Evolutionary conservation across 2,888 invertebrate species (phyloP), one percentile per base, ranked within the genome.

Genomic region (Synanthedon tipuliformis): DNA sequence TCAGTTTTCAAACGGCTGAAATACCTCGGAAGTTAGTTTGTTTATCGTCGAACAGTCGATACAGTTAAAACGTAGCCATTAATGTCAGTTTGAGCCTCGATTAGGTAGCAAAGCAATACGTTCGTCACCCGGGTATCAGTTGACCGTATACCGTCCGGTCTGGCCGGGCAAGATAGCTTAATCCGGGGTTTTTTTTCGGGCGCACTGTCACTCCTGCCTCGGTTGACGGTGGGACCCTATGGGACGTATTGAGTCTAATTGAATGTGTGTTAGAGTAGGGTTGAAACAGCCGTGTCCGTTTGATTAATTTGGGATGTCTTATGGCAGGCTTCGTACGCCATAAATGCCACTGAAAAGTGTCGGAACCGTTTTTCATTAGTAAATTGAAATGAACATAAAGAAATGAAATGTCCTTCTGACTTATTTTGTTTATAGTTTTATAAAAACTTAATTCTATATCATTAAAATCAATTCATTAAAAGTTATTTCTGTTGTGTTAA

Each of bases 141-240:
- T 15, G 45, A 13, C 45, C 8, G 34, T 45, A n/a, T 8, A 7
- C 45, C 45, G 53, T 11, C 50, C 23, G 50, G 58, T 34, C 55
- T 55, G 56, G 51, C 50, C 49, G 51, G 16, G 48, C 27, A 48
- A 54, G 60, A 61, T 61, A 61, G 53, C 57, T 45, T 58, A 61
- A 61, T 61, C 60, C 59, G 41, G 51, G 55, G 52, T 53, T 41
- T 55, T 56, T 56, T 53, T 56, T 13, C 45, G 45, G 45, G 13
- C 45, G 7, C 45, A 45, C 45, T 45, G 45, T 45, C 45, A 45
- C 45, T 45, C 15, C 45, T n/a, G 13, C 8, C 13, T 45, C 45
- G n/a, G 13, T n/a, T 13, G 13, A 15, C 13, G n/a, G n/a, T n/a
- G 45, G n/a, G 15, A 45, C 45, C 45, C 45, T 45, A 45, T 45